These are phyloP conservation scores for Hyperoplus lanceolatus DNA, from an alignment of 2,797 vertebrate species.

Conservation along the genomic window DNA sequence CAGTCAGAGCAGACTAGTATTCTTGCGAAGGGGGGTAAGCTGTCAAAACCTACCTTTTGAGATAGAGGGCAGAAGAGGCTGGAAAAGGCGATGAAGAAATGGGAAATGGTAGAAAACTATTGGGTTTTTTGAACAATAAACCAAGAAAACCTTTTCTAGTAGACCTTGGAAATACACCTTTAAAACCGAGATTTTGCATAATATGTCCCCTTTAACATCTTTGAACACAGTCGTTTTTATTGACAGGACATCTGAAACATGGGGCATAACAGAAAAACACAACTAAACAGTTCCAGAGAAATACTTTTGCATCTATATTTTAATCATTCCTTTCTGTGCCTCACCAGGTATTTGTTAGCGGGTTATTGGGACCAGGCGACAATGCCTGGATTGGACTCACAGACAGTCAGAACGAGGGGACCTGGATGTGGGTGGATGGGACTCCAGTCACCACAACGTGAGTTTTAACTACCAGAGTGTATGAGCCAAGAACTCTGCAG, in stretches of 20 bases:
- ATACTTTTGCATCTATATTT: not conserved
- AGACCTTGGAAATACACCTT: too few relatives aligned
- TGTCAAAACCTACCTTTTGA: too few relatives aligned
- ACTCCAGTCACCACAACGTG: constrained; percentile 32
- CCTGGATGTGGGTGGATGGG: constrained; percentile 67
- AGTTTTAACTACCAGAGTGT: constrained; percentile 12
- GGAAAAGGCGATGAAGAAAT: too few relatives aligned
- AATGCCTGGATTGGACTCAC: constrained; percentile 66
- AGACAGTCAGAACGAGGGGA: constrained; percentile 45
- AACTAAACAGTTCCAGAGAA: not conserved
- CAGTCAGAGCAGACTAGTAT: too few relatives aligned
- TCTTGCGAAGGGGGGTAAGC: too few relatives aligned
- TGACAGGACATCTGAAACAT: not conserved
- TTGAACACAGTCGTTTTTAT: not conserved
- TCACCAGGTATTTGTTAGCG: constrained; percentile 36
- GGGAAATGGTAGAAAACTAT: too few relatives aligned
- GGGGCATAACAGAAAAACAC: not conserved
- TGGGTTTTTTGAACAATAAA: too few relatives aligned
- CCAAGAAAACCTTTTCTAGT: too few relatives aligned
- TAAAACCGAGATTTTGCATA: too few relatives aligned
- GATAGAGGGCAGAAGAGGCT: too few relatives aligned
- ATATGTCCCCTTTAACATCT: too few relatives aligned
- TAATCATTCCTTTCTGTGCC: not conserved
- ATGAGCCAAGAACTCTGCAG: not conserved
- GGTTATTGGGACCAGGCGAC: accelerated